A percentile compares a stretch with the other conserved stretches of the same genome.
phyloP scores from a whole-genome alignment of 2,888 invertebrate species.

The Pachymerium ferrugineum region DNA sequence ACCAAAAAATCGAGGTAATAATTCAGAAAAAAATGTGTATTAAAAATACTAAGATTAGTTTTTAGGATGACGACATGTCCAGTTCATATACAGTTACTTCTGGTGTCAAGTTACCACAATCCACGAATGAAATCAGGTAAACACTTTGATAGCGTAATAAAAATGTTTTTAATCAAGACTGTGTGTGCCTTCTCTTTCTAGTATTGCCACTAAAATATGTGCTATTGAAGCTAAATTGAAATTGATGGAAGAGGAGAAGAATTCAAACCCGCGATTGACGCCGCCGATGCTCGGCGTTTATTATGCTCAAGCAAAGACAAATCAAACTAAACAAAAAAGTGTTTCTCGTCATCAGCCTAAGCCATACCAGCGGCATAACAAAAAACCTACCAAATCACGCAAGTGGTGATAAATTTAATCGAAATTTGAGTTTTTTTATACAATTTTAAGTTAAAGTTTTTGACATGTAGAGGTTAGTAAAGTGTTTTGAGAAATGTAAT shows the following conservation, averaged over 20 bases:
- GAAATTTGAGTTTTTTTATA: not conserved
- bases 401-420: not conserved
- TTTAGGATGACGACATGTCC: not conserved
- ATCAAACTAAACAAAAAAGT: not conserved
- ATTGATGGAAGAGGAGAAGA: constrained; percentile 57
- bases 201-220: constrained; percentile 73
- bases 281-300: not conserved
- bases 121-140: not conserved
- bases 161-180: not conserved
- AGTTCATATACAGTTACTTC: not conserved
- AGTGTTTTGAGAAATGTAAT: no score
- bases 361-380: not conserved
- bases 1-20: constrained; percentile 35
- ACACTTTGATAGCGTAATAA: not conserved
- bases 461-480: no score
- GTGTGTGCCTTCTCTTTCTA: constrained; percentile 45
- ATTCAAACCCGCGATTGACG: not conserved
- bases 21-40: constrained; percentile 12
- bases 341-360: not conserved
- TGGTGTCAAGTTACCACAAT: not conserved
- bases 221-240: constrained; percentile 83
- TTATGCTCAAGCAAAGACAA: not conserved
- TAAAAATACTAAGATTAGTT: constrained; percentile 32
- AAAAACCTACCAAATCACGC: not conserved
- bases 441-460: not conserved